A percentile compares a stretch with the other conserved stretches of the same genome.
These are phyloP conservation scores for Sclerodermus sp. DNA, from an alignment of 2,888 invertebrate genomes.

Conservation along the genomic window DNA sequence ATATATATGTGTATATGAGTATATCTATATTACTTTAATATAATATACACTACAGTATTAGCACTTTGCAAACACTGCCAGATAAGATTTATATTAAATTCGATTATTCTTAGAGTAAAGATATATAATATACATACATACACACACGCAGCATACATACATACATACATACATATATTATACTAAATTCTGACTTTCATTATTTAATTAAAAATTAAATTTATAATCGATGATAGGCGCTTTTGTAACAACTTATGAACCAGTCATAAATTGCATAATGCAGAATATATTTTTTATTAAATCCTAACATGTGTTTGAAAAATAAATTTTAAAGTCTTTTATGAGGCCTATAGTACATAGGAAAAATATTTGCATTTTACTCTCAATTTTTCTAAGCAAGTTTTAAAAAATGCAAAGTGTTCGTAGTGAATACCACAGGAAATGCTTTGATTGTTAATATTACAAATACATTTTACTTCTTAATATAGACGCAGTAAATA, in stretches of 20 bases:
- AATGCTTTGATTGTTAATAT: slow-evolving; percentile 5
- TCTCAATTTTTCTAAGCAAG: slow-evolving; percentile 11
- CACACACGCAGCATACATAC: no score
- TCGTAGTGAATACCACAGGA: slow-evolving; percentile 15
- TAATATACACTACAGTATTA: slow-evolving; percentile 1
- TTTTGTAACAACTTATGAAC: slow-evolving; percentile 18
- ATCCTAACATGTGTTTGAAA: no score
- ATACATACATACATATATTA: slow-evolving; percentile 11
- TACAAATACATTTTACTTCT: not conserved
- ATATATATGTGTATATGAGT: slow-evolving; percentile 10
- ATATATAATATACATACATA: no score
- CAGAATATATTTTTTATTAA: not conserved
- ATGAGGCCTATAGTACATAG: slow-evolving; percentile 10
- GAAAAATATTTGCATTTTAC: slow-evolving; percentile 16
- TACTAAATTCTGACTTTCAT: slow-evolving; percentile 27
- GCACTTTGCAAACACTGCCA: no score
- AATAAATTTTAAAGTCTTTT: not conserved
- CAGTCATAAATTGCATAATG: slow-evolving; percentile 22
- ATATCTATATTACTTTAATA: slow-evolving; percentile 19
- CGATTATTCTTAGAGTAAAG: no score
- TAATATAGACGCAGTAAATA: slow-evolving; percentile 5
- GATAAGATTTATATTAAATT: no score
- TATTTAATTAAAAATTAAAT: slow-evolving; percentile 25
- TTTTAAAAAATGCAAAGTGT: slow-evolving; percentile 16
- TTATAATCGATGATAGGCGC: slow-evolving; percentile 19